Evolutionary conservation across 2,113 vertebrate species (phyloP).

Genomic region (Tragelaphus imberbis): DNA sequence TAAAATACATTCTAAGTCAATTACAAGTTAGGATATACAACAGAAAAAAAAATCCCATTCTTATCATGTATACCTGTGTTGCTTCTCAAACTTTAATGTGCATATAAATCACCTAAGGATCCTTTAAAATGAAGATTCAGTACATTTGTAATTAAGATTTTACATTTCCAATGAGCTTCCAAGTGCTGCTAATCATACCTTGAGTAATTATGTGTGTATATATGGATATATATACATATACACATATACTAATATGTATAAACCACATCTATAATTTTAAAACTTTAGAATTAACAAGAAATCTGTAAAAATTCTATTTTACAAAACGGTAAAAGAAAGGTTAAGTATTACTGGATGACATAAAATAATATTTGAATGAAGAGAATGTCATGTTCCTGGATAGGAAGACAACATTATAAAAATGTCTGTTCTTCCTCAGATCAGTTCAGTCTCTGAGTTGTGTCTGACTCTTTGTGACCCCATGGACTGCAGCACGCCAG

Average conservation of each 20-base stretch:
- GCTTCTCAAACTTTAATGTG: not conserved
- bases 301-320: not conserved
- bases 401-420: not conserved
- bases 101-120: not conserved
- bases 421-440: not conserved
- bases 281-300: conserved; percentile 12
- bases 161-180: not conserved
- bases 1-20: not conserved
- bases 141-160: not conserved
- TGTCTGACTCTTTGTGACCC: not conserved
- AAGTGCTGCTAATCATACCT: not conserved
- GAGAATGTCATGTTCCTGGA: not conserved
- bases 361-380: conserved; percentile 7
- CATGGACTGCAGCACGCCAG: not conserved
- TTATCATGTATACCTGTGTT: not conserved
- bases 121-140: not conserved
- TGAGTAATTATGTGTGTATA: not conserved
- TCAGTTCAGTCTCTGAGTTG: not conserved
- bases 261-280: not conserved
- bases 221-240: too few species aligned
- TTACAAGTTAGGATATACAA: not conserved
- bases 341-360: not conserved
- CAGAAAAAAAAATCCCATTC: not conserved
- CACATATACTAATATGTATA: not conserved
- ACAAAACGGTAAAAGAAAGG: not conserved